These are phyloP conservation scores for Pheosia gnoma DNA, from an alignment of 2,888 invertebrate species.

Conservation along the genomic window DNA sequence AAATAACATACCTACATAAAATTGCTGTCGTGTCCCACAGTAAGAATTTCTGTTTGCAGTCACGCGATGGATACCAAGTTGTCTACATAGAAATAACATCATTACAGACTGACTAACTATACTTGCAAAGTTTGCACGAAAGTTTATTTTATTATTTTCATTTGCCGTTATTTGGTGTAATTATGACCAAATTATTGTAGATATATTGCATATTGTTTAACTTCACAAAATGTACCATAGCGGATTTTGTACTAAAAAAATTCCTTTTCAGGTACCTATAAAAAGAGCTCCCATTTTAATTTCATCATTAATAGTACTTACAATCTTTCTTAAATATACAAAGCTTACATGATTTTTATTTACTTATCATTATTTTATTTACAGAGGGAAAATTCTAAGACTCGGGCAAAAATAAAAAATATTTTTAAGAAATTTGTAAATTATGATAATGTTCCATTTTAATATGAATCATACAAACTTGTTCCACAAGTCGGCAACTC, in stretches of 20 bases:
- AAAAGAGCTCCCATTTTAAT: too few relatives aligned
- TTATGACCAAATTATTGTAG: neutral
- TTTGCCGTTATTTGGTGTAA: neutral
- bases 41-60: constrained; percentile 68
- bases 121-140: neutral
- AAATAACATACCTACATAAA: constrained; percentile 44
- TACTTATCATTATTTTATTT: too few relatives aligned
- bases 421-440: neutral
- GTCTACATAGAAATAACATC: constrained; percentile 62
- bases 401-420: neutral
- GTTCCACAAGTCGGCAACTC: constrained; percentile 10
- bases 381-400: neutral
- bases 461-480: constrained; percentile 16
- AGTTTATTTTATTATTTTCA: constrained; percentile 4
- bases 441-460: constrained; percentile 8
- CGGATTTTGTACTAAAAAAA: too few relatives aligned
- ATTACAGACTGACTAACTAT: constrained; percentile 43
- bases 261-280: too few relatives aligned
- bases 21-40: constrained; percentile 57
- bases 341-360: too few relatives aligned
- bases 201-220: too few relatives aligned
- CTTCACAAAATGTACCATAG: too few relatives aligned
- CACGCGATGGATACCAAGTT: constrained; percentile 68
- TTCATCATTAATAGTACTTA: too few relatives aligned
- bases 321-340: too few relatives aligned